Percentiles rank a stretch among this genome's conserved stretches.
Conservation (phyloP, 2,113 vertebrate species). For the Melanerpes formicivorus region DNA sequence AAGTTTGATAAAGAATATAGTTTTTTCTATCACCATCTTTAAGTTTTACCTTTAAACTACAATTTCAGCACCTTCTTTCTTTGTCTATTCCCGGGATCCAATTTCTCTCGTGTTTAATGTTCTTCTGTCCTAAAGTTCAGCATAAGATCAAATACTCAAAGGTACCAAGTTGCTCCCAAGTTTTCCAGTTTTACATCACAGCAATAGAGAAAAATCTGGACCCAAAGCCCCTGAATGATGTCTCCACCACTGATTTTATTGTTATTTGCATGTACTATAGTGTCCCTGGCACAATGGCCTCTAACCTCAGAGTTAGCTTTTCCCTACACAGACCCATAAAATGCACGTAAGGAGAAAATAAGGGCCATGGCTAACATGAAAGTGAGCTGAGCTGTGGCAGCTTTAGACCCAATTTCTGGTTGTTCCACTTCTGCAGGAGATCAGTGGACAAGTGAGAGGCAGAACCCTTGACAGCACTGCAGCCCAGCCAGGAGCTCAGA, state of each 20-base stretch:
- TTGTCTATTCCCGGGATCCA: accelerated
- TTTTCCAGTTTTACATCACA: neutral
- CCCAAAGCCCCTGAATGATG: neutral
- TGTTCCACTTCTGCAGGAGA: neutral
- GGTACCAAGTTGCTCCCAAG: neutral
- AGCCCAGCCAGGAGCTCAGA: neutral
- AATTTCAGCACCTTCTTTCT: neutral
- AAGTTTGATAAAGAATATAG: neutral
- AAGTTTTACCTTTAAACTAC: neutral
- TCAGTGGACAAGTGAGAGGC: neutral
- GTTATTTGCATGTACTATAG: neutral
- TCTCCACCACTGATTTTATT: neutral
- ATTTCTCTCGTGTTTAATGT: neutral
- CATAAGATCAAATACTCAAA: neutral
- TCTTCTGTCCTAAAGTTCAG: neutral
- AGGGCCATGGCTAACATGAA: neutral
- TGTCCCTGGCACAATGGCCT: accelerated
- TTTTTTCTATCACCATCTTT: neutral
- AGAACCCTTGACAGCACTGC: neutral
- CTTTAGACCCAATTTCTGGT: neutral
- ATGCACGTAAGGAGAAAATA: conserved; percentile 15
- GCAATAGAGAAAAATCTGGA: neutral
- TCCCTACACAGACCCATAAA: neutral
- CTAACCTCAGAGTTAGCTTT: conserved; percentile 19
- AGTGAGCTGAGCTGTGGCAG: neutral